Base-by-base conservation (phyloP, 2,113 vertebrate genomes). In the Clarias batrachus region DNA sequence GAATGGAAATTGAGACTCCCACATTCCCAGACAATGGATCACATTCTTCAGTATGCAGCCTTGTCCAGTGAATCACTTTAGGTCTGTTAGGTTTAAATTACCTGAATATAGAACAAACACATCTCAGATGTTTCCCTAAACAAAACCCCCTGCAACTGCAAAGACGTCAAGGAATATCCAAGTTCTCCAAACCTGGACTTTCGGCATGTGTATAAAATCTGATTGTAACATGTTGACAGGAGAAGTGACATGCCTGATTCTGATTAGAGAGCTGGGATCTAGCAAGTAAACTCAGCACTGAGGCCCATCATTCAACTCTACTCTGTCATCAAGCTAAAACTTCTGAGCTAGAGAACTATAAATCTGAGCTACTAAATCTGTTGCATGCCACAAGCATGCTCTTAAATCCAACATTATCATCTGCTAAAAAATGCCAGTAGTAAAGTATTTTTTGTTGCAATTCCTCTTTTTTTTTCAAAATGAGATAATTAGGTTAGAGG, bases 21-120 rank as follows among this genome's bases (percentile, higher is more conserved):
- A 90, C 94, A 94, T 95, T 95, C 94, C 93, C 93, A 95, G 94
- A 94, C 94, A 94, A 94, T 92, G 91, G 93, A 92, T 94, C 91
- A 94, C 92, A 94, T 94, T 93, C 93, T 92, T 87, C 79, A 89
- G 93, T 90, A 93, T 87, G 80, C 91, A 91, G 88, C 63, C 85
- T 87, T 90, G 90, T 89, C 87, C 89, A 89, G 91, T 94, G 94
- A 93, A 92, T 93, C 92, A 93, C 86, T 91, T 88, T 87, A 86
- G 30, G 60, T 59, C 80, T 57, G 11, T 56, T 30, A 76, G 84
- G 71, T 27, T 78, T 48, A 59, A 62, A 79, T 80, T 86, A 87
- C 74, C 82, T 87, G 68, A 16, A 30, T 25, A 74, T 23, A 85
- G 60, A 90, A 85, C 79, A 74, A 84, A 86, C 74, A 30, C 41